phyloP scores from a whole-genome alignment of 1,140 invertebrate genomes.

The Limonius californicus region DNA sequence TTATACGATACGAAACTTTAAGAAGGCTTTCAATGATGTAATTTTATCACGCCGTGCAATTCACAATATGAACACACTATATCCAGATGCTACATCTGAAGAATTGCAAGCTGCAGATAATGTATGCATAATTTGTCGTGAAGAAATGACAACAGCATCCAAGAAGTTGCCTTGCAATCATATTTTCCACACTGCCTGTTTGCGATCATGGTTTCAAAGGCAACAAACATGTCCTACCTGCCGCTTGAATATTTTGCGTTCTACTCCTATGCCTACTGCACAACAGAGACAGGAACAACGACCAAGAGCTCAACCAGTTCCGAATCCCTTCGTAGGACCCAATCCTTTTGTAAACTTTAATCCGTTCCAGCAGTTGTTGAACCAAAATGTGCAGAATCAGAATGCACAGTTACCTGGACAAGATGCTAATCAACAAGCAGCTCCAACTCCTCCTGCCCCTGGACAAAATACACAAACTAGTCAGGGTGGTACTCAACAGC shows the following conservation, averaged over 20 bases:
- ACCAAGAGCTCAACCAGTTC: conserved; percentile 32
- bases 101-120: conserved; percentile 94
- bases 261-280: conserved; percentile 41
- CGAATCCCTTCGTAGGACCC: conserved; percentile 27
- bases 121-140: conserved; percentile 98
- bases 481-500: conserved; percentile 23
- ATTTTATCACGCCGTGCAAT: conserved; percentile 95
- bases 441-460: conserved; percentile 38
- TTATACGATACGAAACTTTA: conserved; percentile 95
- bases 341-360: conserved; percentile 42
- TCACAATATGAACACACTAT: conserved; percentile 96
- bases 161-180: conserved; percentile 99
- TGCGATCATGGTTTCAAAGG: conserved; percentile 99
- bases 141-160: conserved; percentile 83
- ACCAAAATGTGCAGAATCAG: conserved; percentile 1
- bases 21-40: conserved; percentile 97
- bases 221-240: conserved; percentile 99
- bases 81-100: conserved; percentile 93
- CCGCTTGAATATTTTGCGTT: conserved; percentile 86
- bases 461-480: not conserved
- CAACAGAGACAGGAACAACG: conserved; percentile 37
- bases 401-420: conserved; percentile 20
- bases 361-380: conserved; percentile 15
- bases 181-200: conserved; percentile 97
- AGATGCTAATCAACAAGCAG: conserved; percentile 25